Evolutionary conservation across 1,140 invertebrate genomes (phyloP).

Genomic region (Leptinotarsa defecta): DNA sequence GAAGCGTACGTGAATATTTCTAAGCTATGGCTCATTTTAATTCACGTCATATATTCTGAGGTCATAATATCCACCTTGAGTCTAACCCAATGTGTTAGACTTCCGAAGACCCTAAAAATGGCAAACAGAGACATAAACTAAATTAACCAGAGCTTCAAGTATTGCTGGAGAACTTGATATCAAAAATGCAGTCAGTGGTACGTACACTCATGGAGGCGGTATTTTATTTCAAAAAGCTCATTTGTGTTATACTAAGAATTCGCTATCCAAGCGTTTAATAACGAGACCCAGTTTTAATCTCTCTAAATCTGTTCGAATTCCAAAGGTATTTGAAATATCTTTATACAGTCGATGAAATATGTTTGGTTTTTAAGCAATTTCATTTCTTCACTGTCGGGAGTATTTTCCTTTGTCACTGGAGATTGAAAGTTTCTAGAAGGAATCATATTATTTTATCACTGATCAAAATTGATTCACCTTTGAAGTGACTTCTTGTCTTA

Average conservation of each 20-base stretch:
- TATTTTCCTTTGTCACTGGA: too few species aligned
- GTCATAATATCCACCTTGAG: not conserved
- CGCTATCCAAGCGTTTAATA: not conserved
- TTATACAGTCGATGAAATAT: too few species aligned
- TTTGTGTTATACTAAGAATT: not conserved
- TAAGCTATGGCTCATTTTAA: not conserved
- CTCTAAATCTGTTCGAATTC: too few species aligned
- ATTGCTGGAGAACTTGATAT: not conserved
- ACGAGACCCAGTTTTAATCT: not conserved
- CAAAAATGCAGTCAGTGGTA: not conserved
- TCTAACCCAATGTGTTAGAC: not conserved
- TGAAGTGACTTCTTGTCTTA: too few species aligned
- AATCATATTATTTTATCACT: too few species aligned
- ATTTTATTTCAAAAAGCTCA: constrained; percentile 1
- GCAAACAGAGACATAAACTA: not conserved
- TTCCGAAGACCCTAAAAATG: not conserved
- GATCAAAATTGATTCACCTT: too few species aligned
- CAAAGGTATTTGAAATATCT: too few species aligned
- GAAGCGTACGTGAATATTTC: too few species aligned
- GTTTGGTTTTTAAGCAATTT: too few species aligned
- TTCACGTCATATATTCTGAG: not conserved
- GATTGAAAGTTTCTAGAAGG: too few species aligned
- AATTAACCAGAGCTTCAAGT: not conserved
- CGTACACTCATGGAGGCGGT: not conserved
- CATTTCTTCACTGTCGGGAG: too few species aligned